Percentiles rank a stretch among this genome's conserved stretches.
Evolutionary conservation across 1,140 invertebrate species (phyloP).

Genomic region (Apis cerana): DNA sequence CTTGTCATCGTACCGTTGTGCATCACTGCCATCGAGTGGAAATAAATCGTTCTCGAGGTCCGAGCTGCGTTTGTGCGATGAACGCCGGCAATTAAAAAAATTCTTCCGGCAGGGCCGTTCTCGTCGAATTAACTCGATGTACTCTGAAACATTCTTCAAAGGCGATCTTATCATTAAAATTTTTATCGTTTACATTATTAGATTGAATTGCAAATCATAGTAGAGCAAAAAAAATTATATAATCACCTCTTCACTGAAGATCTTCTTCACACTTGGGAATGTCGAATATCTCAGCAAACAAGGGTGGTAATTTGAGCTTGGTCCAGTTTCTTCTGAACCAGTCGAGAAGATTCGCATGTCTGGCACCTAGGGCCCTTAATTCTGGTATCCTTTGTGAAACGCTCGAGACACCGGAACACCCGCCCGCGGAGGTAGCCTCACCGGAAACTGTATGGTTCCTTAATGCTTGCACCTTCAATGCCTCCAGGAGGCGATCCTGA

Average conservation of each 20-base stretch:
- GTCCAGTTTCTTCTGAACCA: conserved; percentile 96
- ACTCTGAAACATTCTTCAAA: conserved; percentile 47
- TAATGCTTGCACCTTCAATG: conserved; percentile 87
- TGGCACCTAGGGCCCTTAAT: conserved; percentile 89
- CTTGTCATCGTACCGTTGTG: conserved; percentile 12
- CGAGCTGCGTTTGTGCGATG: conserved; percentile 36
- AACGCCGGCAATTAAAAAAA: conserved; percentile 41
- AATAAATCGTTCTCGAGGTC: conserved; percentile 42
- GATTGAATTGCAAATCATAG: conserved; percentile 16
- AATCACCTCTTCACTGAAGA: conserved; percentile 81
- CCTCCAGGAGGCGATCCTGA: conserved; percentile 92
- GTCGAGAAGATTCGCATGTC: conserved; percentile 92
- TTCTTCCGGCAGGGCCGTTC: conserved; percentile 30
- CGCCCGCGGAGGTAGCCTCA: conserved; percentile 73
- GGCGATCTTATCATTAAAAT: conserved; percentile 5
- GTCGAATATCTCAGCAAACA: conserved; percentile 98
- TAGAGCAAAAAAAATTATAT: not conserved
- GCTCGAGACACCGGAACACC: conserved; percentile 71
- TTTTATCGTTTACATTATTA: too few species aligned
- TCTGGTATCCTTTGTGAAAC: conserved; percentile 86
- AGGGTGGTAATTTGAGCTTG: conserved; percentile 91
- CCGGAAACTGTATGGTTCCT: conserved; percentile 71
- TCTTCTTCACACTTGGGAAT: conserved; percentile 95
- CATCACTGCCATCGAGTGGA: conserved; percentile 21
- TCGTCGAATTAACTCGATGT: conserved; percentile 54